Evolutionary conservation across 2,888 invertebrate genomes (phyloP), one percentile per base, ranked within the genome.

Genomic region (Troides oblongomaculatus): DNA sequence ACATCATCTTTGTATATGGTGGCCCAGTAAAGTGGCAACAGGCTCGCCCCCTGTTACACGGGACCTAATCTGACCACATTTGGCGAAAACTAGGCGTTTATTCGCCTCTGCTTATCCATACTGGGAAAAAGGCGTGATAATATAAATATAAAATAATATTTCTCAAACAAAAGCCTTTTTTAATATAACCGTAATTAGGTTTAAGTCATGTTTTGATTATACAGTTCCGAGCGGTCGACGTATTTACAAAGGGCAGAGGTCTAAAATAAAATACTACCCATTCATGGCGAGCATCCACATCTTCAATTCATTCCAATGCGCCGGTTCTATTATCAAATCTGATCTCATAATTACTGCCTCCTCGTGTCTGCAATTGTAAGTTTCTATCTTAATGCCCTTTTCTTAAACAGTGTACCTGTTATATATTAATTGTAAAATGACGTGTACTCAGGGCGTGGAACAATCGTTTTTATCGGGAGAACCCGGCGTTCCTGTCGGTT

Each of bases 341-440:
- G 89, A 90, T 71, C 74, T 90, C 14, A 74, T 91, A 62, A 79
- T 91, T 64, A 89, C 87, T 0, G 87, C 91, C 4, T 85, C 89
- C 8, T 90, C 91, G 0, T 91, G 91, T 74, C 76, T 92, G 61
- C 90, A 91, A 77, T 64, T 90, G 91, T 90, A 77, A 82, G 85
- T 46, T 23, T 6, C 12, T 10, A 43, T 8, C 12, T 12, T 14
- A 12, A 14, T 46, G 2, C 14, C 1, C 7, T 39, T 53, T 53
- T 5, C 18, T 18, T n/a, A 6, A 53, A 17, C 17, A 1, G 17
- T 43, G 43, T 43, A 12, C 2, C 8, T 43, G 43, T 43, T 10
- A 43, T 2, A 43, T 53, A 14, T 53, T 53, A 53, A n/a, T 53
- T 53, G 53, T n/a, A 66, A 56, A 23, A 30, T 21, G 21, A 62